Conservation (phyloP, 2,797 vertebrate species). For the Pseudochirops corinnae region DNA sequence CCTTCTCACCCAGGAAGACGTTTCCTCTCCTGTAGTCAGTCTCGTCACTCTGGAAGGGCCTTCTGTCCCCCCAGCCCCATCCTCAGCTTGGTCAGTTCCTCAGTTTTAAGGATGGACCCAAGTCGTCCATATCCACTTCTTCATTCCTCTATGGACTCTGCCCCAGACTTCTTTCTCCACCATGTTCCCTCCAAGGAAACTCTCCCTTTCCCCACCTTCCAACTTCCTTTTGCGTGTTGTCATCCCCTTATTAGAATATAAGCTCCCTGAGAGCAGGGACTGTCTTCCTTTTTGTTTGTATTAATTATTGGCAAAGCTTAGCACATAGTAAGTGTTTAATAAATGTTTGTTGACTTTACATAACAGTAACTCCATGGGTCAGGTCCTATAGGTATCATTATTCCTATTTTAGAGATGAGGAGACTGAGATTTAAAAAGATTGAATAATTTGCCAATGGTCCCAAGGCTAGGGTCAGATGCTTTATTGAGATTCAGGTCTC, state of each 20-base stretch:
- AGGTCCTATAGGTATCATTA: neutral
- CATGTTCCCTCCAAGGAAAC: neutral
- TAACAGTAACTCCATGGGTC: neutral
- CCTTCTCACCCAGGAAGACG: neutral
- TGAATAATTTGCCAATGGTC: neutral
- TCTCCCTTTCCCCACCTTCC: neutral
- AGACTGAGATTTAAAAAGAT: neutral
- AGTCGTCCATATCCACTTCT: neutral
- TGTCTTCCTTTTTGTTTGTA: neutral
- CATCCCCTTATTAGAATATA: neutral
- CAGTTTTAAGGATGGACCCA: neutral
- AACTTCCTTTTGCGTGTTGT: neutral
- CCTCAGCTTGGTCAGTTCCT: neutral
- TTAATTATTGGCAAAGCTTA: neutral
- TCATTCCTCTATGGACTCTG: neutral
- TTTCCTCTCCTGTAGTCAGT: neutral
- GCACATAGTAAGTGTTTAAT: neutral
- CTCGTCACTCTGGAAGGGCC: neutral
- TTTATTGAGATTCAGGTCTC: neutral
- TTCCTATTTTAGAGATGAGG: neutral
- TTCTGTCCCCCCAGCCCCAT: neutral
- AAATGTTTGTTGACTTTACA: neutral
- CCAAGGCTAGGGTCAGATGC: neutral
- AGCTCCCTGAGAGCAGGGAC: neutral
- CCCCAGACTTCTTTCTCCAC: neutral